Percentiles rank a stretch among this genome's conserved stretches.
Conservation (phyloP, 2,113 vertebrate species). For the Pituophis catenifer region DNA sequence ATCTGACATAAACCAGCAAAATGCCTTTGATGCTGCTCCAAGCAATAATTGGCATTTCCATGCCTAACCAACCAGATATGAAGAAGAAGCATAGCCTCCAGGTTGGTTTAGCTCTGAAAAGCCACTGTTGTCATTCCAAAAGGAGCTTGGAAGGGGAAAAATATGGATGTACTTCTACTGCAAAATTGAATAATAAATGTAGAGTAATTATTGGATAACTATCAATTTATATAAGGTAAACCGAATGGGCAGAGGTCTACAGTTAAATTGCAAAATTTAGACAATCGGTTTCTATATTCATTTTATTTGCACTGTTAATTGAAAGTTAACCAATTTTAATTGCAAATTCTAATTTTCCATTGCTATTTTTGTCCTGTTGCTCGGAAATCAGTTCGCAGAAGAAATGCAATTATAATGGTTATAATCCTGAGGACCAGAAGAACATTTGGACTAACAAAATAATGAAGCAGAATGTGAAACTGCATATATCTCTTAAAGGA, state of each 20-base stretch:
- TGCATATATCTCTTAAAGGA: background rate
- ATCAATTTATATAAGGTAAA: background rate
- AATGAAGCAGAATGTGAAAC: background rate
- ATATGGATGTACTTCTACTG: background rate
- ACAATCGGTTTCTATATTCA: background rate
- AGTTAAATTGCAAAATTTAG: background rate
- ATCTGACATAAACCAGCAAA: background rate
- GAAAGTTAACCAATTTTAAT: background rate
- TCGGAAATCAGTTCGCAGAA: background rate
- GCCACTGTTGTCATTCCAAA: background rate
- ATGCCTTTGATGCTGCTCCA: background rate
- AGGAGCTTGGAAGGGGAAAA: background rate
- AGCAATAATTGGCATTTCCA: background rate
- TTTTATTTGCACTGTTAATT: background rate
- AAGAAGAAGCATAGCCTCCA: background rate
- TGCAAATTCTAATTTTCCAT: background rate
- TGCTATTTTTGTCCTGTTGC: background rate
- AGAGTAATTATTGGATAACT: background rate
- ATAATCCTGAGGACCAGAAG: background rate
- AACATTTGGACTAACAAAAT: background rate
- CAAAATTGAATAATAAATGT: background rate
- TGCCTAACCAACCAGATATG: background rate
- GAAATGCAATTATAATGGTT: background rate
- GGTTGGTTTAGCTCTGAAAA: background rate
- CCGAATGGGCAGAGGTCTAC: background rate